phyloP scores from a whole-genome alignment of 2,888 invertebrate species.

The Maniola hyperantus region DNA sequence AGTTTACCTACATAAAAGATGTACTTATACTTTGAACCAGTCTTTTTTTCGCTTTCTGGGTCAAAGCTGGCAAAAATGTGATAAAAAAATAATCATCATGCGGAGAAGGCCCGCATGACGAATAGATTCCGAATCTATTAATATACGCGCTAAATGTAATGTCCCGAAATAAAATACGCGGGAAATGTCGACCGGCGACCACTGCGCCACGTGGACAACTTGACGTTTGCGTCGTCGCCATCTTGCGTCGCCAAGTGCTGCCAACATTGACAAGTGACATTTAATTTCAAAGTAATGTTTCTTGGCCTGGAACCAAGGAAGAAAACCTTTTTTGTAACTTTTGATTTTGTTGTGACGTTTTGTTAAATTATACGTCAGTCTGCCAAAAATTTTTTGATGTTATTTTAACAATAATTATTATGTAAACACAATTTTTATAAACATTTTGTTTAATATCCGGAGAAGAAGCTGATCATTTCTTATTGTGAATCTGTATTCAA shows the following conservation, averaged over 20 bases:
- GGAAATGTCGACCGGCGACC: slow-evolving; percentile 52
- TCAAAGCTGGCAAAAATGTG: slow-evolving; percentile 7
- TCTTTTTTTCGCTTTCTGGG: not conserved
- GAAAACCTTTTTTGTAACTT: not conserved
- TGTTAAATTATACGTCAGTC: slow-evolving; percentile 14
- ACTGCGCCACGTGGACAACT: slow-evolving; percentile 52
- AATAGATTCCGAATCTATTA: slow-evolving; percentile 36
- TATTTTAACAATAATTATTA: slow-evolving; percentile 35
- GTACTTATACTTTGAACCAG: not conserved
- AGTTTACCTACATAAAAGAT: not conserved
- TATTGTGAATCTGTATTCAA: not conserved
- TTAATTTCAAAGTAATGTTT: not conserved
- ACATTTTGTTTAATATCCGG: slow-evolving; percentile 10
- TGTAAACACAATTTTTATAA: slow-evolving; percentile 26
- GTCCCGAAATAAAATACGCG: slow-evolving; percentile 65
- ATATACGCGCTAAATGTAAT: slow-evolving; percentile 59
- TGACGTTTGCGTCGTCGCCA: slow-evolving; percentile 46
- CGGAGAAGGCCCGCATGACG: slow-evolving; percentile 25
- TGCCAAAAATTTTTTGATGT: slow-evolving; percentile 39
- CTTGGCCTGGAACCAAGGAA: not conserved
- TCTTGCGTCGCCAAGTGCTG: slow-evolving; percentile 43
- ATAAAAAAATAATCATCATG: slow-evolving; percentile 15
- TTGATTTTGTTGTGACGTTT: slow-evolving; percentile 1
- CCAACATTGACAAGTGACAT: slow-evolving; percentile 1
- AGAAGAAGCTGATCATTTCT: slow-evolving; percentile 28